A percentile compares a stretch with the other conserved stretches of the same genome.
These are phyloP conservation scores for Jaculus jaculus DNA, from an alignment of 2,113 vertebrate species.

Conservation along the genomic window DNA sequence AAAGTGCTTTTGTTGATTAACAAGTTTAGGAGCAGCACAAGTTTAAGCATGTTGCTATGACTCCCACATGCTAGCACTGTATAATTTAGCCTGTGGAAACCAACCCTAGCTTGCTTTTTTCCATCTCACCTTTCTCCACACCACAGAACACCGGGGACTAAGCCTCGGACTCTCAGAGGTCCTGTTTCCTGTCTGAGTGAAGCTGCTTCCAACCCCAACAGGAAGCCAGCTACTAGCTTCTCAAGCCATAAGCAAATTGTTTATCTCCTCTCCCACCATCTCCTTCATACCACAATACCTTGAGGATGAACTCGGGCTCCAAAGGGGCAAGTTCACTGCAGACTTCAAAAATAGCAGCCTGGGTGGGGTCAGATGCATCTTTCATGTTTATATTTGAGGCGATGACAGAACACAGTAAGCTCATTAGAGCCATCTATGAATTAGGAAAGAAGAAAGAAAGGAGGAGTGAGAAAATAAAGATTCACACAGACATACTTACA, in stretches of 20 bases:
- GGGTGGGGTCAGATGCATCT: slow-evolving; percentile 54
- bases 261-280: not conserved
- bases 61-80: not conserved
- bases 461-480: not conserved
- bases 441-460: not conserved
- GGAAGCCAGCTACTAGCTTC: not conserved
- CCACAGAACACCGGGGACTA: not conserved
- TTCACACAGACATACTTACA: not conserved
- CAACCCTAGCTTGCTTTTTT: not conserved
- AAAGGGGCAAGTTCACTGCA: slow-evolving; percentile 82
- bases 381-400: slow-evolving; percentile 80
- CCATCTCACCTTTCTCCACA: not conserved
- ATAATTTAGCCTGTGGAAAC: not conserved
- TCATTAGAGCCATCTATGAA: slow-evolving; percentile 88
- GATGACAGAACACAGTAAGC: slow-evolving; percentile 86
- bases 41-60: not conserved
- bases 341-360: slow-evolving; percentile 79
- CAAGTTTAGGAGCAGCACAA: not conserved
- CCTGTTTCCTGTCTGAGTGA: not conserved
- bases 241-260: not conserved
- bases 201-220: not conserved
- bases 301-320: slow-evolving; percentile 92
- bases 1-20: not conserved
- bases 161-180: not conserved
- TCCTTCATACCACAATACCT: slow-evolving; percentile 82